phyloP scores from a whole-genome alignment of 35 echinoderm and acorn worm species.

The Hemicentrotus pulcherrimus region DNA sequence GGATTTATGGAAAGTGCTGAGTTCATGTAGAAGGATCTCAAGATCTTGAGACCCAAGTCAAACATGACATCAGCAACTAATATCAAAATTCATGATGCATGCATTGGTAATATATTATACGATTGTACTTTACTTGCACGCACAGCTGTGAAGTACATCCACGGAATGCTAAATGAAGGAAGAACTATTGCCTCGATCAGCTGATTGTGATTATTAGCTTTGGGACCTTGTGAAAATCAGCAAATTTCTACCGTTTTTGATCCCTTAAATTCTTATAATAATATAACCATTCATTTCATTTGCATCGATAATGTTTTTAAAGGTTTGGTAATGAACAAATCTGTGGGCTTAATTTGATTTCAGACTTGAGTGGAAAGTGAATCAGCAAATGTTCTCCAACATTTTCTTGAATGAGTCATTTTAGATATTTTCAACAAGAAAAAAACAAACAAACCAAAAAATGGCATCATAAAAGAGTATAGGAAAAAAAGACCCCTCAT shows the following conservation, averaged over 20 bases:
- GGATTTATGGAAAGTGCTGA: conserved; percentile 4
- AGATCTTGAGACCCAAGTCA: background rate
- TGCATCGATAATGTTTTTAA: background rate
- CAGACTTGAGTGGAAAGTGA: too few species aligned
- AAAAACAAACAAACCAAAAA: too few species aligned
- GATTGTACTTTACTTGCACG: background rate
- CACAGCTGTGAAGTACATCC: background rate
- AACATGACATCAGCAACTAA: conserved; percentile 11
- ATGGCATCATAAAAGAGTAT: too few species aligned
- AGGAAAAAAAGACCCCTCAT: too few species aligned
- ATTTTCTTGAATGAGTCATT: background rate
- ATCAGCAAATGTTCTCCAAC: too few species aligned
- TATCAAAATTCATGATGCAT: background rate
- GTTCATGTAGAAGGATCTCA: background rate
- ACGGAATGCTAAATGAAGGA: background rate
- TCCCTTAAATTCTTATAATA: background rate
- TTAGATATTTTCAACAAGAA: background rate
- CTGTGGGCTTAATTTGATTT: too few species aligned
- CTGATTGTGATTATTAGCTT: background rate
- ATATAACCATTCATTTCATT: background rate
- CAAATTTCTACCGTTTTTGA: background rate
- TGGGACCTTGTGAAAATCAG: background rate
- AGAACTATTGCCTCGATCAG: background rate
- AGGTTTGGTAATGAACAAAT: too few species aligned
- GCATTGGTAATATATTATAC: background rate